Evolutionary conservation across 2,113 vertebrate genomes (phyloP).

Genomic region (Neofelis nebulosa): DNA sequence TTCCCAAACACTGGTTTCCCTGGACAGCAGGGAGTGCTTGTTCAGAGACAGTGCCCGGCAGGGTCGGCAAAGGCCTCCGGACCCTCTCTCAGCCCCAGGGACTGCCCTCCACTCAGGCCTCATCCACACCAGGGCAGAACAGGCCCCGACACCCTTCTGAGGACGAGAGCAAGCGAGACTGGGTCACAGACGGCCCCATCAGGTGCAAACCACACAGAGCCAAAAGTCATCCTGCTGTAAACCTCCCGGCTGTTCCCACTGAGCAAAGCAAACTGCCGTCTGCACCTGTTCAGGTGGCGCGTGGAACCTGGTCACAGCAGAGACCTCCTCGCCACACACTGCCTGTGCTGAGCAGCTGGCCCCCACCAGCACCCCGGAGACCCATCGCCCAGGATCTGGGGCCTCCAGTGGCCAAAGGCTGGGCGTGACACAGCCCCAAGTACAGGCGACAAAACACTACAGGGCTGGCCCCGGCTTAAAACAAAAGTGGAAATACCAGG

Average conservation of each 20-base stretch:
- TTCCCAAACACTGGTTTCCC: neutral
- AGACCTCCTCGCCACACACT: neutral
- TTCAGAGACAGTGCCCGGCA: neutral
- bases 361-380: neutral
- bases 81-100: neutral
- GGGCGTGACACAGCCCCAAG: neutral
- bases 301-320: rapidly evolving
- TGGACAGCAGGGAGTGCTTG: neutral
- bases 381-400: neutral
- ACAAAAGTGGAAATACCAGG: neutral
- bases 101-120: neutral
- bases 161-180: rapidly evolving
- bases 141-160: neutral
- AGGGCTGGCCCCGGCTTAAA: neutral
- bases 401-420: neutral
- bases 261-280: neutral
- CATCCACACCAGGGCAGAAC: neutral
- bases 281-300: rapidly evolving
- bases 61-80: neutral
- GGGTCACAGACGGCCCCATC: neutral
- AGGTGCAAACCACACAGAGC: neutral
- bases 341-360: neutral
- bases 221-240: neutral
- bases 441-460: neutral
- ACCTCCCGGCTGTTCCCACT: rapidly evolving